Percentiles rank a stretch among this genome's conserved stretches.
These are phyloP conservation scores for Lochmaea capreae DNA, from an alignment of 2,888 invertebrate species.

Conservation along the genomic window DNA sequence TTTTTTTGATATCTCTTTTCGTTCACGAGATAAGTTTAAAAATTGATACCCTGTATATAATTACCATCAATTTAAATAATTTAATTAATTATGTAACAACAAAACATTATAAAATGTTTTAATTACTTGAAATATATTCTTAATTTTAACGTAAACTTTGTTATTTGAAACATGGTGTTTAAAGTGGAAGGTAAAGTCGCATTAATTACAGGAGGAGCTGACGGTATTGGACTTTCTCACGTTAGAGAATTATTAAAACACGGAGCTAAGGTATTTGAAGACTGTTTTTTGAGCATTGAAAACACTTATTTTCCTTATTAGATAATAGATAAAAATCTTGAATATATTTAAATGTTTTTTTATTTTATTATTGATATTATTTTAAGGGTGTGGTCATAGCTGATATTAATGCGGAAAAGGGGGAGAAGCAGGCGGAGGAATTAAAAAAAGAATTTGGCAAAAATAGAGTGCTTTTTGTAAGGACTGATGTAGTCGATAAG, in stretches of 20 bases:
- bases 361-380: neutral
- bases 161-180: constrained; percentile 8
- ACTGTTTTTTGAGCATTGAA: neutral
- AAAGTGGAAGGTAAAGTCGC: constrained; percentile 26
- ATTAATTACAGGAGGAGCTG: constrained; percentile 34
- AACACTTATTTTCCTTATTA: no score
- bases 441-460: constrained; percentile 43
- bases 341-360: no score
- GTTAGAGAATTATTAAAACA: constrained; percentile 20
- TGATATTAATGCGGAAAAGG: constrained; percentile 40
- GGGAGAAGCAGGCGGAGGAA: constrained; percentile 36
- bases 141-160: neutral
- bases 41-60: no score
- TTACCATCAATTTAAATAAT: no score
- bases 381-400: constrained; percentile 48
- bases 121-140: no score
- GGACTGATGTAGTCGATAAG: constrained; percentile 42
- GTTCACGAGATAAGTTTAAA: no score
- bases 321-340: no score
- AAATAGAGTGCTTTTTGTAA: constrained; percentile 43
- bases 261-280: constrained; percentile 28
- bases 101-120: no score
- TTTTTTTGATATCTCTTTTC: no score
- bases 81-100: no score
- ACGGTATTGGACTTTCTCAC: constrained; percentile 29